A percentile compares a stretch with the other conserved stretches of the same genome.
These are phyloP conservation scores for Trialeurodes vaporariorum DNA, from an alignment of 1,140 invertebrate species.

Conservation along the genomic window DNA sequence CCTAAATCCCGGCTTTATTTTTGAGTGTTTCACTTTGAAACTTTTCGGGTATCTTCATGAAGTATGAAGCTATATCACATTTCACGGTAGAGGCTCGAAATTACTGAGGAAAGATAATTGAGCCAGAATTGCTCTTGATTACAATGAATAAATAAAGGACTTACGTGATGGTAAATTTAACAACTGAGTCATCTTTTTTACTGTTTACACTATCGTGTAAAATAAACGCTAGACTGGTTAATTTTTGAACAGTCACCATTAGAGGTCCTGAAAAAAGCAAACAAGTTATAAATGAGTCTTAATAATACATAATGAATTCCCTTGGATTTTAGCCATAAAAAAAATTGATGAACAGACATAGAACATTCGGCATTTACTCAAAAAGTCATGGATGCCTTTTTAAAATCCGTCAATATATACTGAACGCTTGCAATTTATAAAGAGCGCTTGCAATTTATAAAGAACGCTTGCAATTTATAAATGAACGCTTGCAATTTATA, in stretches of 20 bases:
- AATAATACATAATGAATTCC: slow-evolving; percentile 10
- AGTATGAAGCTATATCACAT: too few relatives aligned
- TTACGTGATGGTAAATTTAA: too few relatives aligned
- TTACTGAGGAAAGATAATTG: too few relatives aligned
- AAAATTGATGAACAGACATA: background rate
- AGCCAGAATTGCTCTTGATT: too few relatives aligned
- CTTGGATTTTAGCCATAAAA: background rate
- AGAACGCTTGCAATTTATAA: too few relatives aligned
- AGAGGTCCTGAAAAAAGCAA: slow-evolving; percentile 54
- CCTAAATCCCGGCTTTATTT: too few relatives aligned
- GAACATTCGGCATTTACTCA: slow-evolving; percentile 1
- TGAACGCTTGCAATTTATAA: background rate
- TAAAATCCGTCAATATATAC: background rate
- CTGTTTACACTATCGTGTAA: slow-evolving; percentile 71
- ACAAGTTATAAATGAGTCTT: slow-evolving; percentile 9
- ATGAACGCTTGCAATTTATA: too few relatives aligned
- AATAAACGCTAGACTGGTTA: slow-evolving; percentile 82
- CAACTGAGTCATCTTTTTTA: slow-evolving; percentile 44
- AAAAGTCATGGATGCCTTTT: slow-evolving; percentile 7
- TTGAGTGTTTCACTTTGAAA: too few relatives aligned
- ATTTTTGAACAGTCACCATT: slow-evolving; percentile 96
- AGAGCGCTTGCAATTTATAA: slow-evolving; percentile 3
- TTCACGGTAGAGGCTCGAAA: too few relatives aligned
- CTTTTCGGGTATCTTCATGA: too few relatives aligned
- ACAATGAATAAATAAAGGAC: too few relatives aligned